Percentiles rank a stretch among this genome's conserved stretches.
Evolutionary conservation across 2,888 invertebrate species (phyloP).

Genomic region (Orthonychiurus folsomi): DNA sequence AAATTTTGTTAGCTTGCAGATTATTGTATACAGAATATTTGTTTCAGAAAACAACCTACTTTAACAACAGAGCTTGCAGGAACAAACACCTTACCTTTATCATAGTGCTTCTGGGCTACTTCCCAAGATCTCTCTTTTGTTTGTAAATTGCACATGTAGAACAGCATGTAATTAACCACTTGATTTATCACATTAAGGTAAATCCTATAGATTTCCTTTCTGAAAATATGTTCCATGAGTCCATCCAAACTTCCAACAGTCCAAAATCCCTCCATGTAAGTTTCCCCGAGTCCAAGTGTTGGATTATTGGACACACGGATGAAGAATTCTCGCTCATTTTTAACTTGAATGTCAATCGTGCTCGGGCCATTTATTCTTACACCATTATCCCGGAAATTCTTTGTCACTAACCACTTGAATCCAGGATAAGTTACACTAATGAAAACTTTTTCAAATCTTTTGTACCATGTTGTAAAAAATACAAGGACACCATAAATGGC

Average conservation of each 20-base stretch:
- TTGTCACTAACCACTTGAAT: neutral
- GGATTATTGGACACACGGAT: constrained; percentile 22
- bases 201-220: constrained; percentile 16
- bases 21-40: no score
- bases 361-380: constrained; percentile 13
- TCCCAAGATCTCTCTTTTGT: constrained; percentile 10
- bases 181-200: constrained; percentile 24
- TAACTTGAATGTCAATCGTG: constrained; percentile 6
- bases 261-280: constrained; percentile 31
- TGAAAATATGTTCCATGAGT: constrained; percentile 25
- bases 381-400: neutral
- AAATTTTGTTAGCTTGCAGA: no score
- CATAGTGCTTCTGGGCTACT: constrained; percentile 14
- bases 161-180: constrained; percentile 27
- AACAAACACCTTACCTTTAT: constrained; percentile 14
- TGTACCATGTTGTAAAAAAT: neutral
- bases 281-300: constrained; percentile 29
- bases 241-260: constrained; percentile 28
- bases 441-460: neutral
- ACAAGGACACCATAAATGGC: neutral
- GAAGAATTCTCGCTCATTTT: constrained; percentile 30
- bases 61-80: no score
- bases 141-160: constrained; percentile 21
- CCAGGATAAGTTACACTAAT: neutral
- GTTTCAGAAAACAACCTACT: no score